Percentiles rank a stretch among this genome's conserved stretches.
phyloP scores from a whole-genome alignment of 1,140 invertebrate species.

The Phocides pigmalion region DNA sequence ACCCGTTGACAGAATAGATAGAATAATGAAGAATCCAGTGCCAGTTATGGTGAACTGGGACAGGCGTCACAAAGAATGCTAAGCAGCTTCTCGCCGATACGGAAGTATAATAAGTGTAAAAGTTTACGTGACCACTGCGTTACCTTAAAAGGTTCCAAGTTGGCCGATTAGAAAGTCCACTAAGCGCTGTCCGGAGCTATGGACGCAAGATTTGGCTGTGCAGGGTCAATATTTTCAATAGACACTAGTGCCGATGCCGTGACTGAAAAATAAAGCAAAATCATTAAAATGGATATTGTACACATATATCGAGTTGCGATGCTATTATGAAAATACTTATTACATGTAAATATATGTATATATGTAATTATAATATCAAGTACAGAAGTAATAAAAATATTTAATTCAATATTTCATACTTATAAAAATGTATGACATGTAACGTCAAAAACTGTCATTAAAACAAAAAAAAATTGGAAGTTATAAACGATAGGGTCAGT shows the following conservation, averaged over 20 bases:
- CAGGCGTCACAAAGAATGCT: slow-evolving; percentile 60
- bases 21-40: slow-evolving; percentile 25
- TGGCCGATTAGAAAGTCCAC: slow-evolving; percentile 62
- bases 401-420: too few relatives aligned
- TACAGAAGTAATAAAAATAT: too few relatives aligned
- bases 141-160: slow-evolving; percentile 51
- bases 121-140: slow-evolving; percentile 57
- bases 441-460: too few relatives aligned
- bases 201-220: slow-evolving; percentile 14
- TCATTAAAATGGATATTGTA: too few relatives aligned
- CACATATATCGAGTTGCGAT: too few relatives aligned
- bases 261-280: background rate
- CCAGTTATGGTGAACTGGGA: slow-evolving; percentile 50
- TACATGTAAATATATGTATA: too few relatives aligned
- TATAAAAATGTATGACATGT: too few relatives aligned
- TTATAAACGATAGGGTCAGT: too few relatives aligned
- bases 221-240: slow-evolving; percentile 14
- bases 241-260: background rate
- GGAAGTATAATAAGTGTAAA: slow-evolving; percentile 60
- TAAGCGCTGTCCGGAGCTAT: slow-evolving; percentile 1
- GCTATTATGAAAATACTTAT: too few relatives aligned
- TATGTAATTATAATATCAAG: too few relatives aligned
- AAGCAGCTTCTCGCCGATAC: slow-evolving; percentile 58
- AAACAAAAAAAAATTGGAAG: too few relatives aligned
- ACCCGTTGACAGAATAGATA: slow-evolving; percentile 20